Conservation (phyloP, 2,113 vertebrate species). For the Onychostoma macrolepis region DNA sequence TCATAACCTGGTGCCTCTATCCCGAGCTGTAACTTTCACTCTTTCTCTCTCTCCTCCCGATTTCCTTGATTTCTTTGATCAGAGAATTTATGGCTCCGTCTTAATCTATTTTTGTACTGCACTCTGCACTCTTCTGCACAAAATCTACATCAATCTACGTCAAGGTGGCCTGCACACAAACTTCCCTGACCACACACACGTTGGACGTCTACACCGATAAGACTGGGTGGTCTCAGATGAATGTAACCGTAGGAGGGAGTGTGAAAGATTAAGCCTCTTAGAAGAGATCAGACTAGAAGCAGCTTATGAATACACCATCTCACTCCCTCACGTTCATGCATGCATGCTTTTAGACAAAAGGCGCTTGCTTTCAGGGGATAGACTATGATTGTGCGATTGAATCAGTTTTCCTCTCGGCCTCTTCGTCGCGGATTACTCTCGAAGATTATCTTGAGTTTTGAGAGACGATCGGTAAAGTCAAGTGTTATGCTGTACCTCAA, state of each 20-base stretch:
- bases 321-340: conserved; percentile 4
- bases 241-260: conserved; percentile 26
- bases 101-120: conserved; percentile 60
- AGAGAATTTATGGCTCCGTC: conserved; percentile 61
- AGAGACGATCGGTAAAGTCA: conserved; percentile 19
- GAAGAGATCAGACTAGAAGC: conserved; percentile 31
- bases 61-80: background rate
- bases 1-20: conserved; percentile 10
- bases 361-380: conserved; percentile 27
- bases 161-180: conserved; percentile 20
- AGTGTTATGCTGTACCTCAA: conserved; percentile 10
- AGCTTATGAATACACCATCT: conserved; percentile 29
- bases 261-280: conserved; percentile 36
- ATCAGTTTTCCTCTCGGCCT: background rate
- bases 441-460: background rate
- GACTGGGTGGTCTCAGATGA: conserved; percentile 48
- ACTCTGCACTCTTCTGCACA: conserved; percentile 42
- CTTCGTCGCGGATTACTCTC: background rate
- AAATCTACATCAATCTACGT: conserved; percentile 22
- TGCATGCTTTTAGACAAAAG: conserved; percentile 25
- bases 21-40: background rate
- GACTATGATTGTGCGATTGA: conserved; percentile 33
- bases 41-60: conserved; percentile 2
- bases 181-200: conserved; percentile 41
- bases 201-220: conserved; percentile 37